Base-by-base conservation (phyloP, 2,888 invertebrate species). In the Microchrysa polita region DNA sequence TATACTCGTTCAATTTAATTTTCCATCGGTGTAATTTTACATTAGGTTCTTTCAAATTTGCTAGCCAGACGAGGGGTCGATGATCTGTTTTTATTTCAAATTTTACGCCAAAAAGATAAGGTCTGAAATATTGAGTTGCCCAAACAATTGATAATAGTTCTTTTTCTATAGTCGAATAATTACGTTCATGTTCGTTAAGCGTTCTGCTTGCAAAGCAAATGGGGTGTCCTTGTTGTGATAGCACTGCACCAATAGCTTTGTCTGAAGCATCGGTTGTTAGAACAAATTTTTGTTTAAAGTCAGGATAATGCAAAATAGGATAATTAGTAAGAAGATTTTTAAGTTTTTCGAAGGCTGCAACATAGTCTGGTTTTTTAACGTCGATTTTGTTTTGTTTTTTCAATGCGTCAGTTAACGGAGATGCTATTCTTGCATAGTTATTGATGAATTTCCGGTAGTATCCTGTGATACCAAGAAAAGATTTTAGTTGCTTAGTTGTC, bases 81-180 rank as follows among this genome's bases (percentile, higher is more conserved):
- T 85, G 84, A 72, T 85, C 84, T 0, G 83, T 84, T 2, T 81
- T 78, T 0, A 85, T 82, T 14, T 22, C 65, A 48, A 0, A 82
- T 60, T 60, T 34, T 23, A 23, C n/a, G 23, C 60, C 60, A 27
- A 27, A 60, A 5, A 83, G 10, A 42, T 82, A 82, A 0, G 81
- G 81, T 53, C 81, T 53, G 52, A 82, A 82, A 71, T 81, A 79
- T 76, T 82, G 80, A 0, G 77, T 76, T 0, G 80, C 81, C 80
- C 80, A 81, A 0, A 82, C 78, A 12, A 83, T 80, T 0, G 78
- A 78, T 48, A 82, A 48, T 4, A 82, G 67, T 77, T 83, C 82
- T 60, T 81, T 82, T 73, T 83, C 81, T 12, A 81, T 79, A 1
- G 79, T 78, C 1, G 75, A 74, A 55, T 80, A 81, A 34, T 78